Evolutionary conservation across 2,797 vertebrate genomes (phyloP), one percentile per base, ranked within the genome.

Genomic region (Enteromius trimaculatus): DNA sequence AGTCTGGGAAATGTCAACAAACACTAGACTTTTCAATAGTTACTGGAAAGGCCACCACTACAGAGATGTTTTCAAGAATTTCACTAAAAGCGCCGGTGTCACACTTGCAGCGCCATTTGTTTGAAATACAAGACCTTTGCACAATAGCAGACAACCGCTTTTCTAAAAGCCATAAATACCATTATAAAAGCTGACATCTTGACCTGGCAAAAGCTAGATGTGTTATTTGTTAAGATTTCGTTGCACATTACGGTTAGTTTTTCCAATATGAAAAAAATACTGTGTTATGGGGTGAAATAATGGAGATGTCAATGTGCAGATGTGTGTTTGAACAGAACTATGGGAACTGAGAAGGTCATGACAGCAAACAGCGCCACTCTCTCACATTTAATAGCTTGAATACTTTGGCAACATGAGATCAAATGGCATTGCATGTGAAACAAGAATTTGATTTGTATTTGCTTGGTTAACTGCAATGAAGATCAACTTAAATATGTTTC

Each of bases 1-100:
- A 72, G 88, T 91, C 91, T 95, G 94, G 93, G 94, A 95, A 95
- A 94, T 91, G 92, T 94, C 93, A 94, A 94, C 92, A 95, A 88
- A 85, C 60, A 31, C 84, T 77, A 77, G 21, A 76, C 81, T 79
- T 69, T 80, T 88, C 80, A 80, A 81, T 90, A 77, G 86, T 55
- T 81, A 62, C 84, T 84, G 89, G 87, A 92, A 90, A 88, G 87
- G 86, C 85, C 86, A 86, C 85, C 82, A 84, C 84, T 87, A 89
- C 90, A 90, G 87, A 85, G 83, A 84, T 42, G 42, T 83, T 55
- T 85, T 80, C 80, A 81, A 89, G 81, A 82, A 82, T 89, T 88
- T 85, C 87, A 85, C 90, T 91, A 87, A 91, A 90, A 90, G 86
- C 90, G 84, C 87, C 79, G 55, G 83, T 87, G 65, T 84, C 87